Base-by-base conservation (phyloP, 2,113 vertebrate species). In the Periophthalmodon schlosseri region DNA sequence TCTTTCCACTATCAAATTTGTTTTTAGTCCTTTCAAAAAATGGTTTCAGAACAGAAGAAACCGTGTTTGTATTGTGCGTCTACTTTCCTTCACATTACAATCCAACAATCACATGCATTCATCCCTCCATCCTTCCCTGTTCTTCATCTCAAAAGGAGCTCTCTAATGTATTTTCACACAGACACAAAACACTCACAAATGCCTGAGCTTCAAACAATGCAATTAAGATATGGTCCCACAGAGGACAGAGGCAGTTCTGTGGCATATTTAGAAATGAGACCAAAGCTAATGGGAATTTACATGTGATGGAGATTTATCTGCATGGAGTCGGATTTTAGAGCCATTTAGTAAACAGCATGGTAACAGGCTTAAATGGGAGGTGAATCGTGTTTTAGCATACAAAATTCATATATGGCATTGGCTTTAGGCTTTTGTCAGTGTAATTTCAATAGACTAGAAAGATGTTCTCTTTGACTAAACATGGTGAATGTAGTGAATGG, bases 191-290 rank as follows among this genome's bases (percentile, higher is more conserved):
- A 28, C 4, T 18, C 60, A 60, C 21, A 63, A 39, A 39, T 36
- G 34, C 44, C 33, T 65, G 63, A 65, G 63, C 63, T 39, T 65
- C 34, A 65, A 65, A 65, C 63, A 65, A 65, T 20, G 34, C 63
- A 65, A 65, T 65, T 65, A 65, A 39, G 63, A 39, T 33, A 15
- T 9, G 8, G 28, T 16, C 24, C 28, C 58, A 33, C 58, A 34
- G 33, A 65, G 63, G 63, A 65, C 10, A 44, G 34, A 13, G 63
- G 34, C 18, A 3, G 18, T 65, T 65, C 12, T 44, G 63, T 65
- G 11, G 34, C 63, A 65, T 65, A 39, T 39, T 65, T 39, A 65
- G 34, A 65, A 65, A 44, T 39, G 16, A 21, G 34, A 65, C 63
- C 63, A 44, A 39, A 39, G 34, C 33, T 65, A 39, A 65, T 39